These are phyloP conservation scores for Sturnira hondurensis DNA, from an alignment of 2,113 vertebrate genomes.

Conservation along the genomic window DNA sequence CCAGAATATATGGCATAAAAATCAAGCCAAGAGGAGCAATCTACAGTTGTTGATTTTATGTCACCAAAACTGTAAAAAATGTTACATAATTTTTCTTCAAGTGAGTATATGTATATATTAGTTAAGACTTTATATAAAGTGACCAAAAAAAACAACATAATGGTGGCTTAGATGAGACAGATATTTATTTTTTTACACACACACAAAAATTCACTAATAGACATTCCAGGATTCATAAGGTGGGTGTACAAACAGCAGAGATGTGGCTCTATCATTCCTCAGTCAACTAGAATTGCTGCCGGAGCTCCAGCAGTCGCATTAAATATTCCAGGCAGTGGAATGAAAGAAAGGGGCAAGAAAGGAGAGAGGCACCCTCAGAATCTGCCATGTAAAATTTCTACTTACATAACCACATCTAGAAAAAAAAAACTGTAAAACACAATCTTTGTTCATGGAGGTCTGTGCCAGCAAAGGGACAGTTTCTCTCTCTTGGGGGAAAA, in stretches of 20 bases:
- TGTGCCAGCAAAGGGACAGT: neutral
- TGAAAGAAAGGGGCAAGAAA: neutral
- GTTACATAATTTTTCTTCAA: neutral
- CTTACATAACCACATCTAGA: neutral
- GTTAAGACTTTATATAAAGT: neutral
- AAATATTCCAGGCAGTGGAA: neutral
- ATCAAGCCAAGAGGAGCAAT: neutral
- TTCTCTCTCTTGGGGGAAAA: neutral
- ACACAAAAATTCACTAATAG: neutral
- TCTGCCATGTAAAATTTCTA: neutral
- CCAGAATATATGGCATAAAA: neutral
- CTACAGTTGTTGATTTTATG: neutral
- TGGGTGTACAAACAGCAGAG: neutral
- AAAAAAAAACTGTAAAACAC: neutral
- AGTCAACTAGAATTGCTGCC: neutral
- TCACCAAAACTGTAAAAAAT: neutral
- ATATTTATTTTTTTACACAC: neutral
- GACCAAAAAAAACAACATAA: neutral
- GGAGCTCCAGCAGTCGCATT: neutral
- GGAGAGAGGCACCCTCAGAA: neutral
- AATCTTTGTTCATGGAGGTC: neutral
- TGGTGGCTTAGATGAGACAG: neutral
- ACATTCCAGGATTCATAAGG: neutral
- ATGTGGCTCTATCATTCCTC: neutral
- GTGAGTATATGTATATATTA: neutral